Evolutionary conservation across 2,888 invertebrate genomes (phyloP), one percentile per base, ranked within the genome.

Genomic region (Laspeyria flexula): DNA sequence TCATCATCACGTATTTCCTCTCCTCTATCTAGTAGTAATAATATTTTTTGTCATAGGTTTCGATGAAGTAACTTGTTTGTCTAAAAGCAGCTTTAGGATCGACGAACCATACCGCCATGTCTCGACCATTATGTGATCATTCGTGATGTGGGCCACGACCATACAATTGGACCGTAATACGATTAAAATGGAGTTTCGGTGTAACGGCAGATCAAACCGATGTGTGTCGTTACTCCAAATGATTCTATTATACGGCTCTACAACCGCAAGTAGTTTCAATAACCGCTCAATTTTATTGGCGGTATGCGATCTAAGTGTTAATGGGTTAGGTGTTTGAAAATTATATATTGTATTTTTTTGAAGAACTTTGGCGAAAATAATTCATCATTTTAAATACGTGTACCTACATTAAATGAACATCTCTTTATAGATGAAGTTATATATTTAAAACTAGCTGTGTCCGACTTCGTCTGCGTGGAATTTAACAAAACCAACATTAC

Each of bases 211-310:
- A 51, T 57, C 43, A 41, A 43, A 60, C 56, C 50, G 52, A 55
- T 60, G 49, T 49, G 59, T 57, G 62, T 60, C 56, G 51, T 73
- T 60, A 64, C 45, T 60, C 34, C 50, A 53, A 70, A 74, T 63
- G 65, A 65, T 71, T 75, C 64, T 67, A 67, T 75, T 63, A 70
- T 48, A 21, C 49, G 46, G 52, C 45, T 65, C 37, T 45, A 59
- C 53, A 45, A 10, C 7, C 39, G 60, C 23, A 47, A 64, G 40
- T 42, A 49, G 44, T 48, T 55, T 45, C 47, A 41, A 55, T 52
- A 47, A 60, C 37, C 40, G 31, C 29, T 53, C 34, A 12, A 12
- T 25, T 39, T 40, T 33, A 45, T 45, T 38, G 31, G 18, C 10
- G 21, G n/a, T 12, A 30, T 44, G 12, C 12, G 13, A n/a, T 44